Base-by-base conservation (phyloP, 2,888 invertebrate species). In the Ectemnius lituratus region DNA sequence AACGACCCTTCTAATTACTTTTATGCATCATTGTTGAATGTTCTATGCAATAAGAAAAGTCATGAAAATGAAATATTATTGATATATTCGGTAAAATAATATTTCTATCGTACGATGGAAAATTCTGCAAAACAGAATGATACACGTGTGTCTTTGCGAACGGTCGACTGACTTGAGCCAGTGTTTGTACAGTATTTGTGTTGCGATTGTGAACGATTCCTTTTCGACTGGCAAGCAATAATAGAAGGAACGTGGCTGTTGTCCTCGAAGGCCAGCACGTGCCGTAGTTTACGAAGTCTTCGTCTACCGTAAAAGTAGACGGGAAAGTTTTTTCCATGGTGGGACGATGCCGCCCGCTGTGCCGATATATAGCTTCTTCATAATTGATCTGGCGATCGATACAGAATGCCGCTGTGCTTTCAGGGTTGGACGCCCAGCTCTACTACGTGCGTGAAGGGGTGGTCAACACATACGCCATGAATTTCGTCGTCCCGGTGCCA, bases 401-500 rank as follows among this genome's bases (percentile, higher is more conserved):
- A 74, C 46, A 63, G 63, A 60, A 62, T 57, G 66, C 63, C 70
- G 58, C 75, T 82, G 61, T 80, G 76, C 78, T 93, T 93, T 6
- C 92, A 95, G 95, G 95, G 85, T 91, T 95, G 84, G 93, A 95
- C 84, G 94, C 94, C n/a, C 95, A 95, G 89, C 89, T 97, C 82
- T 97, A 94, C 91, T 97, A 97, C 90, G 96, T 97, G 14, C 92
- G 95, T 76, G 95, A 96, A 87, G 97, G 97, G 37, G 94, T 95
- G 73, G 94, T 97, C 83, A 97, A 97, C 92, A 94, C 94, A 70
- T 97, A 97, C 89, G 97, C 97, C 4, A 94, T 97, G 90, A 94
- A 95, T 87, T 97, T 97, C 91, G 94, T 94, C 80, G 95, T 97
- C 37, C 96, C 95, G 2, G 95, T 97, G 60, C 95, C 95, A 20